Percentiles rank a stretch among this genome's conserved stretches.
These are phyloP conservation scores for Diorhabda carinulata DNA, from an alignment of 1,140 invertebrate genomes.

Conservation along the genomic window DNA sequence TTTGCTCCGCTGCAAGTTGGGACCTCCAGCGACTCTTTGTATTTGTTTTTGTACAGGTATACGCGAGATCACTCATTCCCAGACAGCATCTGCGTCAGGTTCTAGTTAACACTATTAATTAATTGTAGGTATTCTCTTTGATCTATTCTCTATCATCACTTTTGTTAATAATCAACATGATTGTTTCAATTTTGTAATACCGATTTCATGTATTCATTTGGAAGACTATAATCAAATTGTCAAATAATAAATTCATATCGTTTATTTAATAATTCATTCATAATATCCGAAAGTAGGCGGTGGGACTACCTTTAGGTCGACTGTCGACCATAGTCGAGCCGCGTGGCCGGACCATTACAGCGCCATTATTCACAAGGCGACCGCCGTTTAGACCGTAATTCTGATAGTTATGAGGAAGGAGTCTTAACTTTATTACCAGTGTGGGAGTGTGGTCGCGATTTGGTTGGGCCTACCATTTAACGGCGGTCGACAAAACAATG, in stretches of 20 bases:
- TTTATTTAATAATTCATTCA: neutral
- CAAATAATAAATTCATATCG: neutral
- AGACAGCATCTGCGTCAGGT: too few relatives aligned
- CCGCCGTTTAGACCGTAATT: neutral
- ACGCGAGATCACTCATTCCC: too few relatives aligned
- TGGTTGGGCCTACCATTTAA: neutral
- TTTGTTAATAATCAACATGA: too few relatives aligned
- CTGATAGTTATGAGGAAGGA: conserved; percentile 13
- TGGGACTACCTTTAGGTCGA: neutral
- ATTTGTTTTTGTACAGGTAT: too few relatives aligned
- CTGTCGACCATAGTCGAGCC: conserved; percentile 1
- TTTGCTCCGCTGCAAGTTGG: too few relatives aligned
- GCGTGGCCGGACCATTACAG: conserved; percentile 8
- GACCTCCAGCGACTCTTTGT: too few relatives aligned
- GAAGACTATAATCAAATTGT: too few relatives aligned
- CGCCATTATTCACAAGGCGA: conserved; percentile 6
- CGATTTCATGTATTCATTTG: too few relatives aligned
- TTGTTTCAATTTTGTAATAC: too few relatives aligned
- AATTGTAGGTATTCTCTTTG: too few relatives aligned
- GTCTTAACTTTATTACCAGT: conserved; percentile 14
- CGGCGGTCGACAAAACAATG: neutral
- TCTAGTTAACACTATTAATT: too few relatives aligned
- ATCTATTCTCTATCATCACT: too few relatives aligned
- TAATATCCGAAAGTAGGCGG: neutral
- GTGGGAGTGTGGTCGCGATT: conserved; percentile 5